These are phyloP conservation scores for Rhizomys pruinosus DNA, from an alignment of 2,113 vertebrate genomes.

Conservation along the genomic window DNA sequence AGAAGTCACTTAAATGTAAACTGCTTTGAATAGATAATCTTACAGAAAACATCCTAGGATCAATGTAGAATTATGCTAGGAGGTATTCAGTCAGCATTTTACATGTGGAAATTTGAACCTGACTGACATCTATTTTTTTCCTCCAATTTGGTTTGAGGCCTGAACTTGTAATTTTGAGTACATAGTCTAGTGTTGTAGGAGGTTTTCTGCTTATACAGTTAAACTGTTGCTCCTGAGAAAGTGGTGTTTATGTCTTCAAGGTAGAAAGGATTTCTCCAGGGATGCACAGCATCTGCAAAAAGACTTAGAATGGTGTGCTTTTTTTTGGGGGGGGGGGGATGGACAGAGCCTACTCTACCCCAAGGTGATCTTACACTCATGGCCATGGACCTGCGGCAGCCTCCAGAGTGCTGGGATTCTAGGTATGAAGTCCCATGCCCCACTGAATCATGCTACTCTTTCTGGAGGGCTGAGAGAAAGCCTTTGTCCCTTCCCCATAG, in stretches of 20 bases:
- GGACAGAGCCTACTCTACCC: not conserved
- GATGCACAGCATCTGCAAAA: not conserved
- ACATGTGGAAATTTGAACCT: not conserved
- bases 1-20: not conserved
- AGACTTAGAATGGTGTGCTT: not conserved
- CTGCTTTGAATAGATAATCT: not conserved
- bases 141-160: not conserved
- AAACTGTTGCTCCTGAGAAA: not conserved
- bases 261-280: not conserved
- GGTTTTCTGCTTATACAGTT: not conserved
- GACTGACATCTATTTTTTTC: not conserved
- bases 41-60: not conserved
- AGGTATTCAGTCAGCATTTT: not conserved
- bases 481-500: not conserved
- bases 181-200: not conserved
- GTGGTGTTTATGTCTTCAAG: accelerated
- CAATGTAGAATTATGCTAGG: not conserved
- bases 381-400: not conserved
- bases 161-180: not conserved
- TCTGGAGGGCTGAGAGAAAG: not conserved
- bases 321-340: not conserved
- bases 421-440: not conserved
- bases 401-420: not conserved
- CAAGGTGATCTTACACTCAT: not conserved
- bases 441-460: not conserved